Evolutionary conservation across 2,888 invertebrate species (phyloP).

Genomic region (Entomobrya proxima): DNA sequence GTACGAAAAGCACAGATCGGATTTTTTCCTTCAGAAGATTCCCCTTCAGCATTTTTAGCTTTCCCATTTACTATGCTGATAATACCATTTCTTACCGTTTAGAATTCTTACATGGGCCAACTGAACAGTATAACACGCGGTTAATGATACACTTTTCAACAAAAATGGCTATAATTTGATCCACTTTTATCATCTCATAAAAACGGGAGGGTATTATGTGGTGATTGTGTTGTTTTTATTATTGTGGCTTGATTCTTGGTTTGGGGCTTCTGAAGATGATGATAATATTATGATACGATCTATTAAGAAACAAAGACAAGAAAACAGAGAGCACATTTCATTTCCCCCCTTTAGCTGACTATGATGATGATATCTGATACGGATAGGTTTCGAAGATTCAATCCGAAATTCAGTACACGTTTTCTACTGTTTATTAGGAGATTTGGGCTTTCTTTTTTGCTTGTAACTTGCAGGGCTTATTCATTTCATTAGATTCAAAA

Average conservation of each 20-base stretch:
- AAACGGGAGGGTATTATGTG: not conserved
- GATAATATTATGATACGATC: constrained; percentile 4
- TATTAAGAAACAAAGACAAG: constrained; percentile 20
- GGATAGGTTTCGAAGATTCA: no score
- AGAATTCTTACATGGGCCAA: not conserved
- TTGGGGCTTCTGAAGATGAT: not conserved
- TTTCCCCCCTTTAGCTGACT: not conserved
- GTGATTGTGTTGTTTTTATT: not conserved
- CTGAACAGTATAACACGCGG: not conserved
- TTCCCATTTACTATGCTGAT: no score
- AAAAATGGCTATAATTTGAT: constrained; percentile 56
- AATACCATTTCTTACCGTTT: no score
- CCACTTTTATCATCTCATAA: constrained; percentile 62
- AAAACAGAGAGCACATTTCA: not conserved
- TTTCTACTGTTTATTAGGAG: no score
- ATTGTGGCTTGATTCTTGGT: constrained; percentile 2
- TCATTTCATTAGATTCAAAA: no score
- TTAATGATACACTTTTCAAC: constrained; percentile 55
- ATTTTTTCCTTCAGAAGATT: no score
- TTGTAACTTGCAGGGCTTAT: no score
- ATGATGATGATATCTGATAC: no score
- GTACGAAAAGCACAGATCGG: no score
- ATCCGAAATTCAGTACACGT: no score
- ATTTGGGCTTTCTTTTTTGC: no score
- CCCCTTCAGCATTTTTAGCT: no score